Base-by-base conservation (phyloP, 92 coral and sea anemone species). In the Metridium senile region DNA sequence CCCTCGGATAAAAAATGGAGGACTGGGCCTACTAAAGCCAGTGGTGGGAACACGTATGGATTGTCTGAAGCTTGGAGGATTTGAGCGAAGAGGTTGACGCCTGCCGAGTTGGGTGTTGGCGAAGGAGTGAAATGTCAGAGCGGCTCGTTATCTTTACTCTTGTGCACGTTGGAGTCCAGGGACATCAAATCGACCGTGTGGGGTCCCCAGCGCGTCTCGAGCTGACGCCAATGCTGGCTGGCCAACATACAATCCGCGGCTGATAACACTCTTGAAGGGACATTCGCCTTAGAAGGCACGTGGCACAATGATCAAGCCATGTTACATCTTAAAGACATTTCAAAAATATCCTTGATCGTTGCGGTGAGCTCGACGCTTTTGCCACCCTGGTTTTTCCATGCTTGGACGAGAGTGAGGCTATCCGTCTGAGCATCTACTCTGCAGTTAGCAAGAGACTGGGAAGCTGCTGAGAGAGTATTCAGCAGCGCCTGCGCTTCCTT, bases 351-450 rank as follows among this genome's bases (percentile, higher is more conserved):
- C 74, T 75, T 76, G 62, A 89, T 52, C 53, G 65, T 75, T 43
- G 47, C 62, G n/a, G 88, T 67, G 76, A 86, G 84, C 51, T 87
- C 84, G 30, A 74, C 21, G 81, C 85, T 89, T 58, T 85, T 89
- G 30, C 85, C 79, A 23, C 90, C 90, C 45, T 89, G 90, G 47
- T 84, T 80, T 25, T 78, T 61, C 91, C 91, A 90, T 27, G 91
- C 89, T 18, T 67, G 81, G 13, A 83, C 85, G 0, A 87, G 79
- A 7, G 85, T 61, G 65, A 79, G 82, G 67, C 82, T 87, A 63
- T 87, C 87, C 49, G 84, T 68, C 59, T 54, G 87, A 30, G 83
- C 84, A 73, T 83, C 91, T 1, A 90, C 87, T 56, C 95, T 77
- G 84, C 74, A 6, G 26, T 17, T 29, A 82, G 76, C 59, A 13